Evolutionary conservation across 2,888 invertebrate genomes (phyloP), one percentile per base, ranked within the genome.

Genomic region (Ischnus inquisitorius): DNA sequence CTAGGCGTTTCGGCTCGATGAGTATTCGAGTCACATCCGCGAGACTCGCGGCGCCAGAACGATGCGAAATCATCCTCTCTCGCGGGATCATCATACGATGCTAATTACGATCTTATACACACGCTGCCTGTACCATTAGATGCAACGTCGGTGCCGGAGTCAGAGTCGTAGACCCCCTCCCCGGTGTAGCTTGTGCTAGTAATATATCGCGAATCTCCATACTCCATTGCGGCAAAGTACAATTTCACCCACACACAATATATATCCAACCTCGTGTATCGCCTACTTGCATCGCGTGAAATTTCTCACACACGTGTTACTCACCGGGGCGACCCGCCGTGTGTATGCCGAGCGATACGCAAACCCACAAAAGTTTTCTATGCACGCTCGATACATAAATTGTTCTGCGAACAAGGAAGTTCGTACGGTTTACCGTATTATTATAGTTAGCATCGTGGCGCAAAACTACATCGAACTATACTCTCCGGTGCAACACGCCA

Each of bases 311-410:
- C 28, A 14, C 14, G 3, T n/a, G 28, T 25, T 5, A 60, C 14
- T 14, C 22, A 14, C 28, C 14, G 57, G 14, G 28, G 8, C 12
- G 14, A 0, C 57, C 4, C 16, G 3, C 48, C 16, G 8, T 34
- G 34, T 14, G 39, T 39, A 64, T 64, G 8, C 12, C 12, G 2
- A 2, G 54, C 57, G 57, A 46, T 69, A 57, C 71, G 34, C 54
- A 76, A 82, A 77, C 43, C 46, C 81, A 65, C 81, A 57, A 82
- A 82, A 82, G 69, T 82, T 82, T 76, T 22, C 71, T 71, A 82
- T 82, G 65, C 76, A 82, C 65, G 81, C 65, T 71, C 76, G 81
- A 82, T 71, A 67, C 67, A 82, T 82, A 78, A 82, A 78, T 82
- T 82, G 77, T 82, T 60, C 67, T 41, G 65, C 41, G 60, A 82